Evolutionary conservation across 1,140 invertebrate species (phyloP), one percentile per base, ranked within the genome.

Genomic region (Macrocentrus cingulum): DNA sequence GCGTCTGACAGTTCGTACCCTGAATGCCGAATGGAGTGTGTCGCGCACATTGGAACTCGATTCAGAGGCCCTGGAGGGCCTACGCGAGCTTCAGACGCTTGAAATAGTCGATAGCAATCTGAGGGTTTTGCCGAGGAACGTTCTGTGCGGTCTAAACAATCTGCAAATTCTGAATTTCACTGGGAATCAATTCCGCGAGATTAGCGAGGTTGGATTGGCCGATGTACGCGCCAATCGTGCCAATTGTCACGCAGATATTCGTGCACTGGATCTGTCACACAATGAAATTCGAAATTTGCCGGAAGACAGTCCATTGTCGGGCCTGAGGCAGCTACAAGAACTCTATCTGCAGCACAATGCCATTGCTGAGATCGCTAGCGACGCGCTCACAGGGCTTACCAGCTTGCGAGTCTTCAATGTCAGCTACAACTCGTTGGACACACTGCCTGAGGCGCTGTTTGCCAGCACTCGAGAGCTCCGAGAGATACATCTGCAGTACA

Each of bases 61-160:
- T 32, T 77, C 83, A 54, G 84, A 84, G 59, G 85, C 89, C 46
- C 83, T 92, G 51, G 82, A 83, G 64, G 88, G 89, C 29, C 78
- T 93, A 11, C 84, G 86, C 61, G 89, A 91, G 73, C 76, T 94
- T 20, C 89, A 91, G 64, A 83, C 83, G 11, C 81, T 95, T 56
- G 88, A 95, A 80, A 77, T 95, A 61, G 83, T 87, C 48, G 85
- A 90, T 69, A 95, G 92, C 77, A 92, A 94, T 76, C 85, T 95
- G 45, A 82, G 86, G 49, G 82, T 85, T 1, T 70, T 95, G 61
- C 90, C 92, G 1, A 84, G 85, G 9, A 86, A 85, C 37, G 82
- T 88, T 23, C 87, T 94, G 50, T 94, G 91, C 70, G 83, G 86
- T 2, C 77, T 96, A 56, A 82, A 84, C 46, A 91, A 89, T 67